A percentile compares a stretch with the other conserved stretches of the same genome.
These are phyloP conservation scores for Thripadectes ignobilis DNA, from an alignment of 2,797 vertebrate genomes.

Conservation along the genomic window DNA sequence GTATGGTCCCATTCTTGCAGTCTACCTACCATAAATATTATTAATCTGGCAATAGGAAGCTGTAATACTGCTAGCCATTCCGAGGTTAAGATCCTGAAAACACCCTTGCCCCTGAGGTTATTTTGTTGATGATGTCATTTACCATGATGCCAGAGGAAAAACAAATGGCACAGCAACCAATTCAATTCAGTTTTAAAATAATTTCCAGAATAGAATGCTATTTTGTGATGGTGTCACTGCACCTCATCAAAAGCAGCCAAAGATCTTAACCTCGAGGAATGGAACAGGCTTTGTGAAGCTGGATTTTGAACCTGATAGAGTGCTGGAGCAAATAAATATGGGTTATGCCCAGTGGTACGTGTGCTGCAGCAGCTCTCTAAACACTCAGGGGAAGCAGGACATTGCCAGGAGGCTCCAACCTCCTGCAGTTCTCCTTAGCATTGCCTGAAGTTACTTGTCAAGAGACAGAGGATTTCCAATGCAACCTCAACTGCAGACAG, in stretches of 20 bases:
- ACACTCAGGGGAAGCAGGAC: not conserved
- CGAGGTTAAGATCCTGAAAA: constrained; percentile 24
- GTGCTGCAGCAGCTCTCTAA: constrained; percentile 12
- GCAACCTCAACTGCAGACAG: not conserved
- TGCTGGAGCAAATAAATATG: not conserved
- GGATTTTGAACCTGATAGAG: not conserved
- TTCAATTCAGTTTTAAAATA: constrained; percentile 45
- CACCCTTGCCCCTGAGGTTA: constrained; percentile 42
- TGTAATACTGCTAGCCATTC: not conserved
- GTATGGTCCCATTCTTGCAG: not conserved
- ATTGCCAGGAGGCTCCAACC: constrained; percentile 2
- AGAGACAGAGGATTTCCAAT: not conserved
- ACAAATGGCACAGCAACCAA: constrained; percentile 22
- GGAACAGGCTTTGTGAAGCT: not conserved
- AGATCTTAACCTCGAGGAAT: constrained; percentile 1
- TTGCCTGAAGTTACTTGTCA: not conserved
- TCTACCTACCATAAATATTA: constrained; percentile 55
- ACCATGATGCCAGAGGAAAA: constrained; percentile 36
- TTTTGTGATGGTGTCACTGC: not conserved
- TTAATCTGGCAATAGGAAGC: constrained; percentile 34
- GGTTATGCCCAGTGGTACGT: not conserved
- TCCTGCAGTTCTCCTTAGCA: not conserved
- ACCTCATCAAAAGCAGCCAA: not conserved
- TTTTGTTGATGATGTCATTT: constrained; percentile 55
- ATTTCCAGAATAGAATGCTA: not conserved